Evolutionary conservation across 2,797 vertebrate species (phyloP).

Genomic region (Thripadectes ignobilis): DNA sequence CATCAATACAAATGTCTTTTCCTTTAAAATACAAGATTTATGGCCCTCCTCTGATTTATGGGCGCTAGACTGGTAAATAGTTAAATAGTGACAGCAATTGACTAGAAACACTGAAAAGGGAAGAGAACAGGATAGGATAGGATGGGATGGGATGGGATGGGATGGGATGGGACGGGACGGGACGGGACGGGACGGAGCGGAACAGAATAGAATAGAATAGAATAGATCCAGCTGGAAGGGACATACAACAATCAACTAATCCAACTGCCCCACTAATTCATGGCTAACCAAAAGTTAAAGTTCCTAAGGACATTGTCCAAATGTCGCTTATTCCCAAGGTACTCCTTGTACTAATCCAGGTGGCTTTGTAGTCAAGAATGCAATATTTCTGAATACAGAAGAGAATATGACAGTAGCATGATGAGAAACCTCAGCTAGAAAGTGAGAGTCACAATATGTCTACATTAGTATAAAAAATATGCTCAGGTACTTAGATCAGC

Average conservation of each 20-base stretch:
- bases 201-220: neutral
- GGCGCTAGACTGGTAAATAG: neutral
- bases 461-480: neutral
- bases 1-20: neutral
- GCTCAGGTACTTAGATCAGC: neutral
- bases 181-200: too few species aligned
- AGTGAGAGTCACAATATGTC: neutral
- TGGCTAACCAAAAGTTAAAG: neutral
- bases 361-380: neutral
- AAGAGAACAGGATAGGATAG: neutral
- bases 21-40: neutral
- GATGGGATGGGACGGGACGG: too few species aligned
- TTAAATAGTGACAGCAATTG: neutral
- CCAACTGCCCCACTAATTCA: neutral
- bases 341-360: neutral
- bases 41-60: neutral
- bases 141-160: too few species aligned
- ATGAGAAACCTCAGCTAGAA: neutral
- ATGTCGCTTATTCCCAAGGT: neutral
- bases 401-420: neutral
- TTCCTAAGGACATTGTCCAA: neutral
- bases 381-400: neutral
- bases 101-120: neutral
- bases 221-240: neutral
- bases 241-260: neutral